phyloP scores from a whole-genome alignment of 1,140 invertebrate genomes.

The Bombus fervidus region DNA sequence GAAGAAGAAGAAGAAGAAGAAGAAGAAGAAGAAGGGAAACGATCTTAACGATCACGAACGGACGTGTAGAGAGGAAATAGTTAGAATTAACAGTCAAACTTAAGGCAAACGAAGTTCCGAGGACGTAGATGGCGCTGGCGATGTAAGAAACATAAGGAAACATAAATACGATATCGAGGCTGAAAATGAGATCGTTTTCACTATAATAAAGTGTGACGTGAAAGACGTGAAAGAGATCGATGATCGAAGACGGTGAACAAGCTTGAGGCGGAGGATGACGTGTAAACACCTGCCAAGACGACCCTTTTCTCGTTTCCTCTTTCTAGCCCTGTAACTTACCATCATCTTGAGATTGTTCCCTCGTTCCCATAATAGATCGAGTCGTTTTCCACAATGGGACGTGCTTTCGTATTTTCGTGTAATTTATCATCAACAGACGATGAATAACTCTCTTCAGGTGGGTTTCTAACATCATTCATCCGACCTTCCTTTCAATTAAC shows the following conservation, averaged over 20 bases:
- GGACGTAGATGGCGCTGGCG: not conserved
- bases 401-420: conserved; percentile 15
- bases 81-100: not conserved
- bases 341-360: conserved; percentile 49
- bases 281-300: conserved; percentile 73
- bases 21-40: not conserved
- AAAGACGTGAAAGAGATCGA: not conserved
- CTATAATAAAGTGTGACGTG: too few relatives aligned
- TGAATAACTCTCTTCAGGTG: conserved; percentile 21
- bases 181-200: not conserved
- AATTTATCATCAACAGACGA: not conserved
- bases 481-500: not conserved
- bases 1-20: not conserved
- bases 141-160: not conserved
- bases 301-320: conserved; percentile 58
- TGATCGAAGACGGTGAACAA: conserved; percentile 10
- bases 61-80: not conserved
- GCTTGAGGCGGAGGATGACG: not conserved
- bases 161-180: not conserved
- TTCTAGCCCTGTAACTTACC: conserved; percentile 29
- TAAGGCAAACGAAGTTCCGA: not conserved
- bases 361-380: conserved; percentile 64
- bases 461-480: conserved; percentile 9
- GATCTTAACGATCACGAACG: not conserved
- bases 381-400: not conserved